Conservation (phyloP, 2,888 invertebrate genomes). For the Mythimna vitellina region DNA sequence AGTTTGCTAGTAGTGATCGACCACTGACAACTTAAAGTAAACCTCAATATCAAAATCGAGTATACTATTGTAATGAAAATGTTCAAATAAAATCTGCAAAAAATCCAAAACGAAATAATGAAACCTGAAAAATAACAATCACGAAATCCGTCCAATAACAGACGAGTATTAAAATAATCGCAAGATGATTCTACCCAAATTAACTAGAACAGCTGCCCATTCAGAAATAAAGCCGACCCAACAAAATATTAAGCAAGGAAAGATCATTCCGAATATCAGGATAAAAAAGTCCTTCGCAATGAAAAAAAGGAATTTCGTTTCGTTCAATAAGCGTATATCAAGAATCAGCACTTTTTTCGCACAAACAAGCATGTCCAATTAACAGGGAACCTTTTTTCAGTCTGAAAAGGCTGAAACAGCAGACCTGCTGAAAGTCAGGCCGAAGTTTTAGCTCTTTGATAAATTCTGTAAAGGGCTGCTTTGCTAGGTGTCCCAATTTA, state of each 20-base stretch:
- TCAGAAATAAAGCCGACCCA: constrained; percentile 37
- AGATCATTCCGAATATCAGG: constrained; percentile 46
- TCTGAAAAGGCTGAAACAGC: constrained; percentile 73
- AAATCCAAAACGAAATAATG: not conserved
- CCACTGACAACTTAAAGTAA: not conserved
- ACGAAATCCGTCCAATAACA: constrained; percentile 3
- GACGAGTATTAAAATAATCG: constrained; percentile 25
- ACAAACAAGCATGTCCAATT: constrained; percentile 83
- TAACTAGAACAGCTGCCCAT: constrained; percentile 25
- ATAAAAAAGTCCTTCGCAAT: constrained; percentile 25
- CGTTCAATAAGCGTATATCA: constrained; percentile 60
- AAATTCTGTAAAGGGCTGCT: constrained; percentile 75
- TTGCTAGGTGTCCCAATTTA: constrained; percentile 66
- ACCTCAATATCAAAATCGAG: not conserved
- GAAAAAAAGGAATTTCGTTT: constrained; percentile 35
- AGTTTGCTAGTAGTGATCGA: too few species aligned
- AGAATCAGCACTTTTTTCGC: constrained; percentile 77
- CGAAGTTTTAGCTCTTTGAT: constrained; percentile 80
- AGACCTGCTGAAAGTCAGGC: constrained; percentile 70
- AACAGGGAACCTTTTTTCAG: constrained; percentile 73
- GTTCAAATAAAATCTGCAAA: not conserved
- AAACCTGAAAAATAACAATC: constrained; percentile 3
- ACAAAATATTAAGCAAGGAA: constrained; percentile 43
- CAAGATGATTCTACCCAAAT: constrained; percentile 23
- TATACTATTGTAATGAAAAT: not conserved